Percentiles rank a stretch among this genome's conserved stretches.
Conservation (phyloP, 2,888 invertebrate genomes). For the Artemia sp. region DNA sequence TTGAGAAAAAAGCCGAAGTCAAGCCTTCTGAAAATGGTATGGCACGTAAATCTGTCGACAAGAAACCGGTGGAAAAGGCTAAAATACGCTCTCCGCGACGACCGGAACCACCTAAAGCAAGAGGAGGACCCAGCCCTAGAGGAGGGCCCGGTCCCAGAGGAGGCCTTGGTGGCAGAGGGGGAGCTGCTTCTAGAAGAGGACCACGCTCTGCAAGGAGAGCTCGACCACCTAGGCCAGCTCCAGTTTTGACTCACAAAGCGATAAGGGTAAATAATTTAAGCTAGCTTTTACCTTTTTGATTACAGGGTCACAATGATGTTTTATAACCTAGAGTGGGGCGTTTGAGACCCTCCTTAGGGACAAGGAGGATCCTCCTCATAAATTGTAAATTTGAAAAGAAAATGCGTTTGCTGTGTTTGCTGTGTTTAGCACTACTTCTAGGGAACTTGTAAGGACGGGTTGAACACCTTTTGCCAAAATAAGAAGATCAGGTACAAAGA, state of each 20-base stretch:
- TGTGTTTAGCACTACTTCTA: no score
- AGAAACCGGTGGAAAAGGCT: not conserved
- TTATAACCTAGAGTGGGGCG: no score
- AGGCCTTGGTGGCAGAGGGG: not conserved
- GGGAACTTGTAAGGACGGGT: no score
- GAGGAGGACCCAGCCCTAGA: not conserved
- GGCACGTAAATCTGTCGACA: constrained; percentile 9
- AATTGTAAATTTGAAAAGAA: no score
- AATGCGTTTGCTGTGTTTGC: no score
- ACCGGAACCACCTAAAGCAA: not conserved
- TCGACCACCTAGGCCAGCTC: constrained; percentile 6
- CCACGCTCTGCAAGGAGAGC: constrained; percentile 2
- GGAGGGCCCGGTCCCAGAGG: not conserved
- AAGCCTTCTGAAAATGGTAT: constrained; percentile 1
- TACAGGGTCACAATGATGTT: no score
- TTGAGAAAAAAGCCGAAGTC: not conserved
- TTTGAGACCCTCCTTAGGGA: no score
- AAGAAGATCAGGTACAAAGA: no score
- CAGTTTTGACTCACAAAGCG: not conserved
- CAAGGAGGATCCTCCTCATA: no score
- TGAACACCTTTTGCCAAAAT: no score
- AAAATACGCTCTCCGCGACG: not conserved
- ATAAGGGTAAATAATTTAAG: not conserved
- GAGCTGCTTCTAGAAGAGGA: not conserved
- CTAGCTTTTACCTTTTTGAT: no score